phyloP scores from a whole-genome alignment of 37 sponge, comb jelly and placozoan species.

The Spongia lamella region DNA sequence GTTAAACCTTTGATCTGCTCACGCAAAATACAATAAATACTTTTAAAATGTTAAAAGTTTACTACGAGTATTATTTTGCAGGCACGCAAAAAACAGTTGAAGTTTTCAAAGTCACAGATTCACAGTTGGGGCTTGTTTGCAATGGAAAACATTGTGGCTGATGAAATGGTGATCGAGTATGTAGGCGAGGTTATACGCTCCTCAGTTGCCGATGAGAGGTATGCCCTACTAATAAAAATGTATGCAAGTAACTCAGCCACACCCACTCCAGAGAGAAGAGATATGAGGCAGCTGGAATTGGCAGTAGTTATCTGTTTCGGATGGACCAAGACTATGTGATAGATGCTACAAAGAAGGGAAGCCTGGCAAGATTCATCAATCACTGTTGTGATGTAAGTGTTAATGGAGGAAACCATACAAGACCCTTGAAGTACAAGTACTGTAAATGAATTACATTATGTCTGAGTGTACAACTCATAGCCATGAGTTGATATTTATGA shows the following conservation, averaged over 20 bases:
- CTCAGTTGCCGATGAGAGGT: constrained; percentile 82
- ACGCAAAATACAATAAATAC: too few relatives aligned
- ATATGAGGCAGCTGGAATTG: too few relatives aligned
- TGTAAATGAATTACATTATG: too few relatives aligned
- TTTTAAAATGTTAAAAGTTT: too few relatives aligned
- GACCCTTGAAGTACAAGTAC: background rate
- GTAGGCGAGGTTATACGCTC: constrained; percentile 90
- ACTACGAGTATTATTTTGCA: constrained; percentile 16
- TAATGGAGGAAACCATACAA: background rate
- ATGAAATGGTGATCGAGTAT: constrained; percentile 99
- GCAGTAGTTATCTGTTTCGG: too few relatives aligned
- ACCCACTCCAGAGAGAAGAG: too few relatives aligned
- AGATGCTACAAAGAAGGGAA: too few relatives aligned
- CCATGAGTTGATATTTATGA: background rate
- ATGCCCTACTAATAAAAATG: too few relatives aligned
- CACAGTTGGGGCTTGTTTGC: constrained; percentile 98
- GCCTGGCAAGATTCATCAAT: too few relatives aligned
- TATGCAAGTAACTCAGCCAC: too few relatives aligned
- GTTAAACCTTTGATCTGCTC: too few relatives aligned
- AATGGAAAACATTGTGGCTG: constrained; percentile 89
- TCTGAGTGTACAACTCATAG: background rate
- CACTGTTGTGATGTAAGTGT: constrained; percentile 93
- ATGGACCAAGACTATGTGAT: too few relatives aligned
- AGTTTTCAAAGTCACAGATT: constrained; percentile 94
- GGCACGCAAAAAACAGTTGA: constrained; percentile 92